Evolutionary conservation across 2,797 vertebrate genomes (phyloP), one percentile per base, ranked within the genome.

Genomic region (Chelon labrosus): DNA sequence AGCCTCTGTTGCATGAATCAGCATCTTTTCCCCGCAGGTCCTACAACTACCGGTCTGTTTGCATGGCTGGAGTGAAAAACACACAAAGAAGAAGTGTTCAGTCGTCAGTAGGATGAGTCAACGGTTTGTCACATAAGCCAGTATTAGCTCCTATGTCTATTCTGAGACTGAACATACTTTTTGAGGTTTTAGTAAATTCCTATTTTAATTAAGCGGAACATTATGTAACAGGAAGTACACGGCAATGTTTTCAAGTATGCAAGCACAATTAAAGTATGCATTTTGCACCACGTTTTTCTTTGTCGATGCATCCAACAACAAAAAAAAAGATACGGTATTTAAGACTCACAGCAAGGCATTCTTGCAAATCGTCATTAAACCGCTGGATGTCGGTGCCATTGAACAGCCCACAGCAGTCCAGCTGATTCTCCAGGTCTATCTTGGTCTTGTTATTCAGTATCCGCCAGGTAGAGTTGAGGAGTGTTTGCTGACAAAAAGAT

Each of bases 361-460:
- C 41, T 0, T n/a, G 1, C 0, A 83, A 1, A 10, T 97, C 96
- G 0, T 5, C 3, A 0, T 75, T 69, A 81, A 92, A 95, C 8
- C 77, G 53, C 0, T 0, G 0, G 52, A 14, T 86, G 0, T 5
- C 2, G 2, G 92, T 95, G 52, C 57, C 66, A 81, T 97, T 97
- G 70, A 96, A 90, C 70, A 98, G 91, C 9, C 97, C 97, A 20
- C 97, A 98, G 88, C 97, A 98, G 88, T 97, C 81, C 73, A 97
- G 90, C 62, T 93, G 94, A 3, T 12, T 78, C 92, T 98, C 96
- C 81, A 97, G 80, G 55, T 96, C 90, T 0, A 2, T 57, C 65
- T 91, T 94, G 5, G 96, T 97, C 0, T 82, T 46, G 12, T 95
- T 93, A 3, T 90, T 42, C 92, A 97, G 72, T 0, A 94, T 59